Conservation (phyloP, 2,113 vertebrate species). For the Calidris pygmaea region DNA sequence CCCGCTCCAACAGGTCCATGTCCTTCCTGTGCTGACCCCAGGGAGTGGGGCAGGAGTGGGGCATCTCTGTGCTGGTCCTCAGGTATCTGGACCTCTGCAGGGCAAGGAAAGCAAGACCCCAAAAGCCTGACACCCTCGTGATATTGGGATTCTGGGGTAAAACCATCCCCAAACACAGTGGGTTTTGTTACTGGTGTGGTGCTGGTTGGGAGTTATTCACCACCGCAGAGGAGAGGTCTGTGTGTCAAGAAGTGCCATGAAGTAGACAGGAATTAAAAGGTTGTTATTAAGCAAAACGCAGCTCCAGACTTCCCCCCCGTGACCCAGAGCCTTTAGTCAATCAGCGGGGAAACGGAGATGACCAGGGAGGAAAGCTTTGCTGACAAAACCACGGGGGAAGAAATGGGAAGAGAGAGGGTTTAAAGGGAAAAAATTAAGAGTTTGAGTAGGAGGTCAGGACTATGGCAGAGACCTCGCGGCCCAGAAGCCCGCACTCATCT, state of each 20-base stretch:
- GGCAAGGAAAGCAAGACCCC: not conserved
- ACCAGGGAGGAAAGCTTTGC: not conserved
- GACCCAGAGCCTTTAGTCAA: not conserved
- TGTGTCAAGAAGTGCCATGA: not conserved
- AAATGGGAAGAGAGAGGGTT: not conserved
- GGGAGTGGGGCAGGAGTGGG: not conserved
- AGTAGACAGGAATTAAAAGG: not conserved
- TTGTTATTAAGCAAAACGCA: not conserved
- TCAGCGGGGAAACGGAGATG: not conserved
- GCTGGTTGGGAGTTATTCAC: not conserved
- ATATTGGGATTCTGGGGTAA: not conserved
- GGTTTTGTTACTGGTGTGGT: not conserved
- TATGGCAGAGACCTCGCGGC: not conserved
- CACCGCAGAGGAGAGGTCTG: not conserved
- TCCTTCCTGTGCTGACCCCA: not conserved
- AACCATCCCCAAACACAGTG: accelerated
- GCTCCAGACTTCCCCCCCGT: accelerated
- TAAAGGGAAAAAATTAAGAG: not conserved
- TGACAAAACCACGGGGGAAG: not conserved
- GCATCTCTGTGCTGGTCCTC: not conserved
- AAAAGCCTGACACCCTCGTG: not conserved
- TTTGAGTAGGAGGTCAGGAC: not conserved
- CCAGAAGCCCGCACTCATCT: not conserved
- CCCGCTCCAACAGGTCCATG: too few species aligned
- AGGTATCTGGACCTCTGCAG: not conserved